Evolutionary conservation across 2,113 vertebrate genomes (phyloP).

Genomic region (Chlamydotis undulata): DNA sequence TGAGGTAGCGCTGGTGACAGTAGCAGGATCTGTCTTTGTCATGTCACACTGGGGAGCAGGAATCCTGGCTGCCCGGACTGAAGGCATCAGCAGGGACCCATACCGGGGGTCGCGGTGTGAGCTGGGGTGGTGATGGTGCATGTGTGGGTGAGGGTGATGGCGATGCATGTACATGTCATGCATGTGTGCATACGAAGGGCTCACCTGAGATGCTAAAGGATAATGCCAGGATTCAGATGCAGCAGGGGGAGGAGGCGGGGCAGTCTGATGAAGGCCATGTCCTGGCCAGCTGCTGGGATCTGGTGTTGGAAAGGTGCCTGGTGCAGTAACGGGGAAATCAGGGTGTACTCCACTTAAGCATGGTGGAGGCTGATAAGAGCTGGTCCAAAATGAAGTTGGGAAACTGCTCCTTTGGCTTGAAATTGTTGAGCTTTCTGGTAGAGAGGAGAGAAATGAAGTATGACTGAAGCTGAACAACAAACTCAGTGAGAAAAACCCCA

Average conservation of each 20-base stretch:
- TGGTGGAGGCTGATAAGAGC: conserved; percentile 84
- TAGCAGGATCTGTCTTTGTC: conserved; percentile 85
- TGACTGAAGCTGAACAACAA: background rate
- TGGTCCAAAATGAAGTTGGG: conserved; percentile 87
- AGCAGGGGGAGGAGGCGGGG: conserved; percentile 77
- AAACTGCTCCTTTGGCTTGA: conserved; percentile 86
- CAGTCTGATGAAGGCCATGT: conserved; percentile 85
- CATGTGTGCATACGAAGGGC: conserved; percentile 86
- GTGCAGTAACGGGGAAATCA: conserved; percentile 85
- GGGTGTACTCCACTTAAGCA: conserved; percentile 86
- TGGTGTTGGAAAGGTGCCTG: conserved; percentile 81
- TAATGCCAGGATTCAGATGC: conserved; percentile 91
- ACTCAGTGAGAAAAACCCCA: background rate
- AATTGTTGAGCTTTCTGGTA: conserved; percentile 76
- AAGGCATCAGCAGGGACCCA: conserved; percentile 87
- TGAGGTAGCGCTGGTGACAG: conserved; percentile 79
- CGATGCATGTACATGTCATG: conserved; percentile 92
- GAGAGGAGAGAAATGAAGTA: conserved; percentile 5
- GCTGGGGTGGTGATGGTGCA: conserved; percentile 83
- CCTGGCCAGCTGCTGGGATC: conserved; percentile 89
- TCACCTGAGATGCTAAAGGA: conserved; percentile 87
- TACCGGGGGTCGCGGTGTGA: conserved; percentile 87
- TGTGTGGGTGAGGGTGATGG: conserved; percentile 77
- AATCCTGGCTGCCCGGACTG: conserved; percentile 82
- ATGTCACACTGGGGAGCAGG: conserved; percentile 81